Evolutionary conservation across 2,113 vertebrate genomes (phyloP), one percentile per base, ranked within the genome.

Genomic region (Seriola aureovittata): DNA sequence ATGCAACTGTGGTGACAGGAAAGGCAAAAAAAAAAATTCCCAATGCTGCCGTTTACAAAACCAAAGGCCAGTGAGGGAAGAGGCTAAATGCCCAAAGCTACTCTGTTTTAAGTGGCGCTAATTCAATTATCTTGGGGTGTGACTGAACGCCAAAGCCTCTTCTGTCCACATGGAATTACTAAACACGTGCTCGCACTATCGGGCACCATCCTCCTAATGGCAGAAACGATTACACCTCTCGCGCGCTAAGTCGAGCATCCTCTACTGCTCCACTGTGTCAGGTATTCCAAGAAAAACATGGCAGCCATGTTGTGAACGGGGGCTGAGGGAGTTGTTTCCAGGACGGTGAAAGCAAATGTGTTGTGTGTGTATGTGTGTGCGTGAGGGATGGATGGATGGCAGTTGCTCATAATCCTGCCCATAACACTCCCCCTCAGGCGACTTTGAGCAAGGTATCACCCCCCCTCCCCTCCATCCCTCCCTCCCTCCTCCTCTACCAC

Each of bases 291-390:
- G 84, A 92, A 87, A 29, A 93, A 90, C 81, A 88, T 60, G 84
- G 87, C 88, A 70, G 84, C 88, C 90, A 85, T 90, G 90, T 90
- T 91, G 88, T 64, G 73, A 86, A 87, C 21, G 65, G 81, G 79
- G 65, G 78, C 78, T 38, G 59, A 58, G 92, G 85, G 91, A 92
- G 52, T 44, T 82, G 80, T 88, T 92, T 89, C 59, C 48, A 63
- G 80, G 76, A 78, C 16, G 59, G 67, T 34, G 73, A 66, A 57
- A 77, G 81, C 32, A 40, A 74, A 58, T 42, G 42, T 69, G 78
- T 69, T 71, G 57, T 60, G 65, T 50, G 42, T 58, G 70, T 19
- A 38, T 7, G 44, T 42, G 55, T 25, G 64, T 38, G 66, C 34
- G 70, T 10, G 69, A 50, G 34, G 74, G 86, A 88, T 42, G 80